Percentiles rank a stretch among this genome's conserved stretches.
phyloP scores from a whole-genome alignment of 2,888 invertebrate genomes.

The Himalopsyche anomala region DNA sequence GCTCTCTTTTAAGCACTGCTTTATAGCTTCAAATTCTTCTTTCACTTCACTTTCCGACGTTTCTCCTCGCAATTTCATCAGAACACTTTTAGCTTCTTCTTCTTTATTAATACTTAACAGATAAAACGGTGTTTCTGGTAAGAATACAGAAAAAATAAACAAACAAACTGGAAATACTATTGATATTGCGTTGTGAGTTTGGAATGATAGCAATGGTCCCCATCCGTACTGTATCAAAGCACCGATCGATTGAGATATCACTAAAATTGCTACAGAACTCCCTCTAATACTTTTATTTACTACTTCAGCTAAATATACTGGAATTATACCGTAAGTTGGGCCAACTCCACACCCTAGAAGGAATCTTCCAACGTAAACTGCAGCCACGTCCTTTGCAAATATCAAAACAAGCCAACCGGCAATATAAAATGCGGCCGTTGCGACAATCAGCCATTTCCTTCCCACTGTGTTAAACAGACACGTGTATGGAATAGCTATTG shows the following conservation, averaged over 20 bases:
- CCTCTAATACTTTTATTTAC: conserved; percentile 60
- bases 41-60: conserved; percentile 44
- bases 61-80: conserved; percentile 59
- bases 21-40: conserved; percentile 60
- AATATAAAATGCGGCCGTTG: conserved; percentile 52
- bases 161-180: conserved; percentile 55
- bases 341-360: conserved; percentile 62
- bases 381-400: conserved; percentile 57
- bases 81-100: conserved; percentile 51
- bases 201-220: conserved; percentile 59
- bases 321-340: conserved; percentile 62
- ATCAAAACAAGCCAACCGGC: conserved; percentile 60
- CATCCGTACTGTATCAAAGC: conserved; percentile 57
- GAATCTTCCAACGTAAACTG: conserved; percentile 62
- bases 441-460: conserved; percentile 60
- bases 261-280: conserved; percentile 54
- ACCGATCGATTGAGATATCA: conserved; percentile 61
- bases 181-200: conserved; percentile 56
- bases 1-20: conserved; percentile 61
- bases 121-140: conserved; percentile 63
- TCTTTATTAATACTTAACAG: conserved; percentile 54
- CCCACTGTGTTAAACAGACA: conserved; percentile 59
- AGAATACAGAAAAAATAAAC: conserved; percentile 51
- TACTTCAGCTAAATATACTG: conserved; percentile 62
- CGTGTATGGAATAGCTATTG: conserved; percentile 60